phyloP scores from a whole-genome alignment of 2,888 invertebrate species.

The Thymelicus acteon region DNA sequence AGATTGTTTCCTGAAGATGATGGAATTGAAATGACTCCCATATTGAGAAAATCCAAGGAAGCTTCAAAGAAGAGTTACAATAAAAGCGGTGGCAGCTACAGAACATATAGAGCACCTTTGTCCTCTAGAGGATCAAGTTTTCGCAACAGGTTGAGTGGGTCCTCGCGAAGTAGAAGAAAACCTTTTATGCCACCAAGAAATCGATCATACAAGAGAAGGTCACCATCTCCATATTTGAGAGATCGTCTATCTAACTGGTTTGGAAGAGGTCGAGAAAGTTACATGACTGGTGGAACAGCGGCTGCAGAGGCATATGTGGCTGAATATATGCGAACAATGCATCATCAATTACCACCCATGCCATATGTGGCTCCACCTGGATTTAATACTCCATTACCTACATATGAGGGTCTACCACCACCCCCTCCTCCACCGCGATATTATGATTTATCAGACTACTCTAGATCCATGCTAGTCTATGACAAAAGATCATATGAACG shows the following conservation, averaged over 20 bases:
- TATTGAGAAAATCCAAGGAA: slow-evolving; percentile 93
- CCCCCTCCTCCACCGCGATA: slow-evolving; percentile 88
- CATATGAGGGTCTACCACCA: slow-evolving; percentile 88
- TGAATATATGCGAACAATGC: slow-evolving; percentile 95
- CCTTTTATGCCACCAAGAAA: slow-evolving; percentile 87
- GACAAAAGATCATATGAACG: slow-evolving; percentile 94
- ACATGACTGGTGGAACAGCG: slow-evolving; percentile 74
- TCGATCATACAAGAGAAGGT: slow-evolving; percentile 84
- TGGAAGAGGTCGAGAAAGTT: slow-evolving; percentile 78
- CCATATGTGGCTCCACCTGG: slow-evolving; percentile 90
- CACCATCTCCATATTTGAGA: slow-evolving; percentile 85
- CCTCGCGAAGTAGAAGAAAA: slow-evolving; percentile 85
- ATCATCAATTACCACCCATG: slow-evolving; percentile 93
- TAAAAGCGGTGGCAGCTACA: slow-evolving; percentile 81
- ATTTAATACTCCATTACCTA: slow-evolving; percentile 76
- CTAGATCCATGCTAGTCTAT: slow-evolving; percentile 85
- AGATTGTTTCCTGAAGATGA: slow-evolving; percentile 97
- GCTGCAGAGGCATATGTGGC: slow-evolving; percentile 95
- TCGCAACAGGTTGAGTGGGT: slow-evolving; percentile 79
- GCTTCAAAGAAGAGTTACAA: slow-evolving; percentile 87
- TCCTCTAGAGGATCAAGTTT: slow-evolving; percentile 74
- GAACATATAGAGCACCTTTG: slow-evolving; percentile 78
- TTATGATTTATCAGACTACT: slow-evolving; percentile 91
- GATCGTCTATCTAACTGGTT: slow-evolving; percentile 87
- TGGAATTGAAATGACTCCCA: slow-evolving; percentile 94